Evolutionary conservation across 2,888 invertebrate species (phyloP).

Genomic region (Junonia oenone): DNA sequence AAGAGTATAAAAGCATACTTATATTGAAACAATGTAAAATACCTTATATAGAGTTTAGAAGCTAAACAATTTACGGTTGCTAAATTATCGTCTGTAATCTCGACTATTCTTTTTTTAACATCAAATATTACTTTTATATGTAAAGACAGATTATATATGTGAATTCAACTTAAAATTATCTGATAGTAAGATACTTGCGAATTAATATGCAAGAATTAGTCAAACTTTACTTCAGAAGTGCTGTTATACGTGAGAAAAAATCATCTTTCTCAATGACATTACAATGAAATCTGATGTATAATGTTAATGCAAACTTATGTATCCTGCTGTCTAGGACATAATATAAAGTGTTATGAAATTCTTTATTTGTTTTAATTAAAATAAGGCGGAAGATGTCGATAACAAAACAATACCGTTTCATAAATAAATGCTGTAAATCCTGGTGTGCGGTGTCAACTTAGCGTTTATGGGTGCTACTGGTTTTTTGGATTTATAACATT

Average conservation of each 20-base stretch:
- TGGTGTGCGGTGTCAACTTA: background rate
- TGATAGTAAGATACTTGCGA: too few species aligned
- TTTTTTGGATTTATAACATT: background rate
- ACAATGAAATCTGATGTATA: background rate
- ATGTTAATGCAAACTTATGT: background rate
- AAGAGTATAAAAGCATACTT: too few species aligned
- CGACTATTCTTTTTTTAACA: too few species aligned
- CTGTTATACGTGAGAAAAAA: background rate
- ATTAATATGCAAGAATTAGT: too few species aligned
- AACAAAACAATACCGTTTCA: background rate
- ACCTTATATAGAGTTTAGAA: too few species aligned
- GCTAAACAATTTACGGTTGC: too few species aligned
- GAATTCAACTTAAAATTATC: too few species aligned
- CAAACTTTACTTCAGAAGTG: too few species aligned
- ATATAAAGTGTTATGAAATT: background rate
- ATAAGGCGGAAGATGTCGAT: background rate
- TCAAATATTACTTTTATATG: too few species aligned
- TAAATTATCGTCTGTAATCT: too few species aligned
- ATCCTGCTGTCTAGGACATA: background rate
- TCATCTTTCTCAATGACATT: background rate
- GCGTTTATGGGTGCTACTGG: background rate
- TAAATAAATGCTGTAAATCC: background rate
- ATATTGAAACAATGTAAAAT: too few species aligned
- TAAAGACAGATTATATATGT: too few species aligned
- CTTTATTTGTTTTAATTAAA: background rate